phyloP scores from a whole-genome alignment of 2,113 vertebrate genomes.

The Bufo bufo region DNA sequence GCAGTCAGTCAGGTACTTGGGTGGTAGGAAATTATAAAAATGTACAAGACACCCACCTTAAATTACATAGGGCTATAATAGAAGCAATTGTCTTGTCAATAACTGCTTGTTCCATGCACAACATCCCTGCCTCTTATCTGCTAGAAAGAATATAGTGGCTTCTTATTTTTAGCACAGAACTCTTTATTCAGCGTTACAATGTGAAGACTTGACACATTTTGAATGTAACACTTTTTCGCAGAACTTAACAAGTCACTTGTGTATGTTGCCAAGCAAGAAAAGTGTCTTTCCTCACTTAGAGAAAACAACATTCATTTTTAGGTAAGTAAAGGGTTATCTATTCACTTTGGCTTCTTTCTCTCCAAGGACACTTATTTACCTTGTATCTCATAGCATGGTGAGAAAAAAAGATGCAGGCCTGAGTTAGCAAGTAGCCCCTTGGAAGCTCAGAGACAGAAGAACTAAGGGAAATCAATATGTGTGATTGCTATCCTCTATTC shows the following conservation, averaged over 20 bases:
- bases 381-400: background rate
- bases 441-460: slow-evolving; percentile 32
- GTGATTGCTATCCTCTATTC: slow-evolving; percentile 62
- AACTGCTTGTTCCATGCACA: background rate
- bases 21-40: background rate
- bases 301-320: background rate
- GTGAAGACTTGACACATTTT: slow-evolving; percentile 14
- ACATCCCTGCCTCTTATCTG: background rate
- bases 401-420: slow-evolving; percentile 43
- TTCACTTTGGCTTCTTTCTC: slow-evolving; percentile 13
- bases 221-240: slow-evolving; percentile 25
- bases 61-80: background rate
- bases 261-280: slow-evolving; percentile 2
- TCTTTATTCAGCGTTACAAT: slow-evolving; percentile 19
- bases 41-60: background rate
- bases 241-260: slow-evolving; percentile 14
- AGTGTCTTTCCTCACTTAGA: background rate
- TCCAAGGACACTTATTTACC: slow-evolving; percentile 48
- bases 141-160: background rate
- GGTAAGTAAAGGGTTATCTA: slow-evolving; percentile 44
- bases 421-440: slow-evolving; percentile 24
- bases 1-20: background rate
- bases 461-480: slow-evolving; percentile 62
- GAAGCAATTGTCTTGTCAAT: background rate
- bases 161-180: slow-evolving; percentile 19